Conservation (phyloP, 2,888 invertebrate species). For the Gonocerus acuteangulatus region DNA sequence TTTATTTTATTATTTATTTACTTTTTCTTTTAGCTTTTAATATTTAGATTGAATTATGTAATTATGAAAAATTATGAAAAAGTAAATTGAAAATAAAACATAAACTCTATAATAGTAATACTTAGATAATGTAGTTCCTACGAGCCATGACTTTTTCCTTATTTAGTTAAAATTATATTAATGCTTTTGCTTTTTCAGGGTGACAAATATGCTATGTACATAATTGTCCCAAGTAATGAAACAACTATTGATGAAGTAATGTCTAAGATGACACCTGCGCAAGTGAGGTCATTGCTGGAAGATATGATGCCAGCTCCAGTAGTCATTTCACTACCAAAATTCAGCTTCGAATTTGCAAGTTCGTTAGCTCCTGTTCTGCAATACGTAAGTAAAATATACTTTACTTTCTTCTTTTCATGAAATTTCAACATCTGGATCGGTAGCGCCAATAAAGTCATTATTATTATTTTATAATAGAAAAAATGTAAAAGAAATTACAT, state of each 20-base stretch:
- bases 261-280: slow-evolving; percentile 50
- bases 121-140: too few relatives aligned
- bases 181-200: slow-evolving; percentile 49
- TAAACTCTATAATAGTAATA: too few relatives aligned
- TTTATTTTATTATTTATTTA: too few relatives aligned
- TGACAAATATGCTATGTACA: slow-evolving; percentile 63
- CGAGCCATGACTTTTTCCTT: too few relatives aligned
- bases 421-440: not conserved
- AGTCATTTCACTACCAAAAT: slow-evolving; percentile 62
- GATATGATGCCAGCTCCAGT: slow-evolving; percentile 54
- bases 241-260: slow-evolving; percentile 56
- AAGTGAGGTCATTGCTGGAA: slow-evolving; percentile 52
- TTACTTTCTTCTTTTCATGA: not conserved
- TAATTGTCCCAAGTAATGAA: slow-evolving; percentile 59
- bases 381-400: slow-evolving; percentile 47
- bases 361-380: slow-evolving; percentile 54
- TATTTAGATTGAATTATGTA: too few relatives aligned
- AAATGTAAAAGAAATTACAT: too few relatives aligned
- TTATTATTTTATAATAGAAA: too few relatives aligned
- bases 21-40: too few relatives aligned
- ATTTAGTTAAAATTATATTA: too few relatives aligned
- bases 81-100: too few relatives aligned
- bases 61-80: too few relatives aligned
- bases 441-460: too few relatives aligned
- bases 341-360: slow-evolving; percentile 62